Conservation (phyloP, 2,797 vertebrate species). For the Clarias laeviceps region DNA sequence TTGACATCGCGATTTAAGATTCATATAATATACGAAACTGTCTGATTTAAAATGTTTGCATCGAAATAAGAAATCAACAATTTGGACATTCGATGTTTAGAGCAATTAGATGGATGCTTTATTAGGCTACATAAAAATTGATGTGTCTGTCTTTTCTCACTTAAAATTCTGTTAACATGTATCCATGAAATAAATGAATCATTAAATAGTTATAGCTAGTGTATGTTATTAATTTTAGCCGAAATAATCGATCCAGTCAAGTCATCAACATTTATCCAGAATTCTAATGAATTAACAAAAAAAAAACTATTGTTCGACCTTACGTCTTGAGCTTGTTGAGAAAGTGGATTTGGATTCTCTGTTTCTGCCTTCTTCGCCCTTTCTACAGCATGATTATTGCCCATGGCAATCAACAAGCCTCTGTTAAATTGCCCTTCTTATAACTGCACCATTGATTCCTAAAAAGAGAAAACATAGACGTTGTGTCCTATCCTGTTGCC, state of each 20-base stretch:
- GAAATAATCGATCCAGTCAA: background rate
- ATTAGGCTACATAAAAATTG: background rate
- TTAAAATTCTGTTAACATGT: background rate
- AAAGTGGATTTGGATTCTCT: background rate
- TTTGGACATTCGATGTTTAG: background rate
- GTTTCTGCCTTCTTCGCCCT: background rate
- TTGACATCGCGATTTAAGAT: background rate
- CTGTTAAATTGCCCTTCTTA: conserved; percentile 33
- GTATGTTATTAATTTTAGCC: background rate
- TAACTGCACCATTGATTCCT: conserved; percentile 26
- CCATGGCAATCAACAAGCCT: conserved; percentile 38
- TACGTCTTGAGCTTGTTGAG: background rate
- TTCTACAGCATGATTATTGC: conserved; percentile 23
- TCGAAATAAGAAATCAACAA: background rate
- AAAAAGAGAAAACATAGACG: conserved; percentile 28
- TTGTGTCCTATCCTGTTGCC: background rate
- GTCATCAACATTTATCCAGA: background rate
- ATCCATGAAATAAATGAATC: background rate
- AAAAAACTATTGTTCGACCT: background rate
- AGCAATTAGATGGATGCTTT: background rate
- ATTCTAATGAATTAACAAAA: background rate
- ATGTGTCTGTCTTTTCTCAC: background rate
- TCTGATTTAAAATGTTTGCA: background rate
- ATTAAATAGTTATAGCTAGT: background rate
- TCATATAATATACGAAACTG: background rate